phyloP scores from a whole-genome alignment of 2,113 vertebrate species.

The Ginglymostoma cirratum region DNA sequence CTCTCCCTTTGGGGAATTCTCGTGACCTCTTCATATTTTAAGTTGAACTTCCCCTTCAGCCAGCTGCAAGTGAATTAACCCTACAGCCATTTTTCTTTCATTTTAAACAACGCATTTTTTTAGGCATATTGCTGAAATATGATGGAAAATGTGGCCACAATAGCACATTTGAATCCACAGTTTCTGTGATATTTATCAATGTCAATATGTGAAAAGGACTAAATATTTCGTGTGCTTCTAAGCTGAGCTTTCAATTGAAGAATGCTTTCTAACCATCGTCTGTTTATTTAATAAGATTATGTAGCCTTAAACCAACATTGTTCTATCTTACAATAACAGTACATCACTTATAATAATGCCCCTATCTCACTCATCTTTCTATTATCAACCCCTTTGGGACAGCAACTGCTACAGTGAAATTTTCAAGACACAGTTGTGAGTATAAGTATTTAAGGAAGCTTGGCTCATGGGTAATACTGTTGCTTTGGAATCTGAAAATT shows the following conservation, averaged over 20 bases:
- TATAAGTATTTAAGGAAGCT: neutral
- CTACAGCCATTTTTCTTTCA: neutral
- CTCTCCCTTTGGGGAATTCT: neutral
- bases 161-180: neutral
- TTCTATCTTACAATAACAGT: neutral
- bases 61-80: neutral
- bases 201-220: neutral
- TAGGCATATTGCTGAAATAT: neutral
- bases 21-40: neutral
- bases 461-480: neutral
- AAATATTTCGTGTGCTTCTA: no score
- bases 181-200: neutral
- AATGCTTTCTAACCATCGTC: neutral
- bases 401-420: neutral
- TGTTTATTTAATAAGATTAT: neutral
- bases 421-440: neutral
- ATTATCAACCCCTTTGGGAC: neutral
- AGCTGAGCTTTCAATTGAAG: no score
- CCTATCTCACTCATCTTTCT: neutral
- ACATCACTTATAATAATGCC: neutral
- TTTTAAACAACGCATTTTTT: neutral
- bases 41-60: constrained; percentile 17
- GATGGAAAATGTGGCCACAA: neutral
- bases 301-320: neutral
- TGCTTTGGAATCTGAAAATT: neutral